These are phyloP conservation scores for Venustoraphidia nigricollis DNA, from an alignment of 2,888 invertebrate genomes.

Conservation along the genomic window DNA sequence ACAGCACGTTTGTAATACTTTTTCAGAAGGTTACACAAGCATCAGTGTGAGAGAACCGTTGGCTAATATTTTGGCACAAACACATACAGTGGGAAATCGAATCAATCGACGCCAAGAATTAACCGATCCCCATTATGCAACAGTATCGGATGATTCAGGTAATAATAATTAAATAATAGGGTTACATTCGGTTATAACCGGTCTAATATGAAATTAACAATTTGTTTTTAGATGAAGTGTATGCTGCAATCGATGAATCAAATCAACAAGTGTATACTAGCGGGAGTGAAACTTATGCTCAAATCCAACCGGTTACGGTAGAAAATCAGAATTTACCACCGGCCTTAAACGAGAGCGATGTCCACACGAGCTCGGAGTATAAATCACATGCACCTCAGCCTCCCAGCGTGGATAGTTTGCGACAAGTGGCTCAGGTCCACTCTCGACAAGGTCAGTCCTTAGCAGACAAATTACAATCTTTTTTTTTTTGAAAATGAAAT, in stretches of 20 bases:
- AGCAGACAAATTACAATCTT: not conserved
- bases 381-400: conserved; percentile 31
- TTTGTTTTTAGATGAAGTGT: conserved; percentile 58
- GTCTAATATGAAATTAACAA: no score
- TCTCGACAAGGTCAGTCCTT: conserved; percentile 35
- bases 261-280: conserved; percentile 48
- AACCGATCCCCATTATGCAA: conserved; percentile 66
- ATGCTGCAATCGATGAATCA: conserved; percentile 78
- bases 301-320: conserved; percentile 46
- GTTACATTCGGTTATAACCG: no score
- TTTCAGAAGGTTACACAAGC: conserved; percentile 77
- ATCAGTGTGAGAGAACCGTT: conserved; percentile 82
- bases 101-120: conserved; percentile 24
- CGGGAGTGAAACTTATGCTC: conserved; percentile 77
- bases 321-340: conserved; percentile 18
- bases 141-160: conserved; percentile 85
- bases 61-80: conserved; percentile 58
- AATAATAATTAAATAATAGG: conserved; percentile 13
- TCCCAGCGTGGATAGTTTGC: conserved; percentile 44
- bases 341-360: conserved; percentile 6
- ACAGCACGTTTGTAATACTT: conserved; percentile 5
- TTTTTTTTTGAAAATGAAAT: not conserved
- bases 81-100: conserved; percentile 26
- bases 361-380: not conserved
- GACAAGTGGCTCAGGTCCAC: conserved; percentile 40